A percentile compares a stretch with the other conserved stretches of the same genome.
Evolutionary conservation across 2,797 vertebrate species (phyloP).

Genomic region (Emydoidea blandingii): DNA sequence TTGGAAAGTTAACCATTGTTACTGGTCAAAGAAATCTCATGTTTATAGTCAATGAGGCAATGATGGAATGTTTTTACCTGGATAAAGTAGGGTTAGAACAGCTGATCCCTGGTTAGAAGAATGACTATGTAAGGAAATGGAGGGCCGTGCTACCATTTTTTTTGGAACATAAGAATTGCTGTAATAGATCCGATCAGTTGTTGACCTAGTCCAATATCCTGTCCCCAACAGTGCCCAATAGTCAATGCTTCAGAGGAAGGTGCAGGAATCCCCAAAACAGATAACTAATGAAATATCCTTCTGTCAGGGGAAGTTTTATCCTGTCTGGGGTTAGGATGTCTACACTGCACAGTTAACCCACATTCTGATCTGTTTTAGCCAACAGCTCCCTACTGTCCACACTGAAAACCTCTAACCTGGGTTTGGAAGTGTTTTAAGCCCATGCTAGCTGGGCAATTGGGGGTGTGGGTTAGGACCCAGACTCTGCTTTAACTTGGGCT

Average conservation of each 20-base stretch:
- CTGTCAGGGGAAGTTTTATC: neutral
- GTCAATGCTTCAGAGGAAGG: rapidly evolving
- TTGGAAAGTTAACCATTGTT: neutral
- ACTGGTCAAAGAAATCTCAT: neutral
- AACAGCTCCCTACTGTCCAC: too few relatives aligned
- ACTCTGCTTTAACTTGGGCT: neutral
- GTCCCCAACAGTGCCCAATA: neutral
- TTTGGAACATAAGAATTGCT: neutral
- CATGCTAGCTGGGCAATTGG: too few relatives aligned
- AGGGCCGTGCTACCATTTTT: neutral
- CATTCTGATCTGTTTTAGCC: too few relatives aligned
- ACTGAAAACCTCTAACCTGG: too few relatives aligned
- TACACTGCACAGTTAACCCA: too few relatives aligned
- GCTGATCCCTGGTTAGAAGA: rapidly evolving
- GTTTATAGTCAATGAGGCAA: neutral
- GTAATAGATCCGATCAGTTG: neutral
- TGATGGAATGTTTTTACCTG: neutral
- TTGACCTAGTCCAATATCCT: neutral
- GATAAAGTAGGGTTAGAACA: rapidly evolving
- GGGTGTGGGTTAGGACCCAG: neutral
- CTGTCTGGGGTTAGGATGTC: neutral
- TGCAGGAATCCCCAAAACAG: too few relatives aligned
- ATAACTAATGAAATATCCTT: rapidly evolving
- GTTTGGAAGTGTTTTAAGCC: too few relatives aligned
- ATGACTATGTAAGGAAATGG: neutral